phyloP scores from a whole-genome alignment of 2,113 vertebrate species.

The Athene noctua region DNA sequence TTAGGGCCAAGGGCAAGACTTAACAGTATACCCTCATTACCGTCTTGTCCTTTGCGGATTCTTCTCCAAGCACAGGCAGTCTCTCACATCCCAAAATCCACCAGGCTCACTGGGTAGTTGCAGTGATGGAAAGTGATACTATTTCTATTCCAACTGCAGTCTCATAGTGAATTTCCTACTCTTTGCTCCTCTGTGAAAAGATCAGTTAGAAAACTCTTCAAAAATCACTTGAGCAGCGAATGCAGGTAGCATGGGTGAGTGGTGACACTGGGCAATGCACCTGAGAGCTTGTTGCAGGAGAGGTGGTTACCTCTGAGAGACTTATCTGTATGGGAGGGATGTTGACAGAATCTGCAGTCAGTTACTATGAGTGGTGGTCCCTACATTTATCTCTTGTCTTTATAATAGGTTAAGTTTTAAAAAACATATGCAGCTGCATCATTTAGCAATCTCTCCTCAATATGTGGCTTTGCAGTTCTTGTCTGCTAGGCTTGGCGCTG shows the following conservation, averaged over 20 bases:
- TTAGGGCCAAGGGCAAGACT: not conserved
- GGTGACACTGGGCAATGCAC: not conserved
- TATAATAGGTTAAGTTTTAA: not conserved
- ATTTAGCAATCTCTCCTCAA: not conserved
- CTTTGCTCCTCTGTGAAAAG: not conserved
- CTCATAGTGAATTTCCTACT: not conserved
- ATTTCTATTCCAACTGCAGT: not conserved
- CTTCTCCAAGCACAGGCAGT: not conserved
- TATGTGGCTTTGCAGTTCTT: not conserved
- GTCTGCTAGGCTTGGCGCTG: not conserved
- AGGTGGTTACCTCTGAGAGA: not conserved
- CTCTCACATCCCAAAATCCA: not conserved
- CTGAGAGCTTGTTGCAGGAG: not conserved
- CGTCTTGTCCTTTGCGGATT: not conserved
- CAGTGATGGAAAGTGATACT: not conserved
- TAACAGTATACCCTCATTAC: not conserved
- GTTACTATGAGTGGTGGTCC: not conserved
- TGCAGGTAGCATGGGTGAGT: accelerated
- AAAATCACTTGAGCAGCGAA: not conserved
- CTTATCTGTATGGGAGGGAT: not conserved
- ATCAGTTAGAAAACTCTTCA: not conserved
- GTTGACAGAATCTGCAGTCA: not conserved
- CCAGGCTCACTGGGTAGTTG: not conserved
- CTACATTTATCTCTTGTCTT: not conserved
- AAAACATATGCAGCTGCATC: not conserved